Percentiles rank a stretch among this genome's conserved stretches.
phyloP scores from a whole-genome alignment of 1,140 invertebrate genomes.

The Ostrea denselamellosa region DNA sequence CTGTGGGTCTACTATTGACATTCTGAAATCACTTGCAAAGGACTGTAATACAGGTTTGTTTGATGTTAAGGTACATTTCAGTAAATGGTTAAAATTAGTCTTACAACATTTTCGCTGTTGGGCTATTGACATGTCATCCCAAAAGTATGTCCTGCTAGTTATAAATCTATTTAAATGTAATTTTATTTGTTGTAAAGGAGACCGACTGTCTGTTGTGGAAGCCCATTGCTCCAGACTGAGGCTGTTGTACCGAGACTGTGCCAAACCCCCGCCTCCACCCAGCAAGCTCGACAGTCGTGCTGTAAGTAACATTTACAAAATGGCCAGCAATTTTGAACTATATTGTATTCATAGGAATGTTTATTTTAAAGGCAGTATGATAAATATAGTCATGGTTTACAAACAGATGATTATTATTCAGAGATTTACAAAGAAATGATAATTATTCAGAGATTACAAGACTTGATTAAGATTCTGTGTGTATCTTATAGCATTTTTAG shows the following conservation, averaged over 20 bases:
- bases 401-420: no score
- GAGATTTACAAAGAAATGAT: no score
- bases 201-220: constrained; percentile 72
- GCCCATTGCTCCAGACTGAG: constrained; percentile 74
- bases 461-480: no score
- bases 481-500: no score
- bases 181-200: constrained; percentile 58
- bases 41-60: constrained; percentile 74
- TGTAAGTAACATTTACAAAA: constrained; percentile 59
- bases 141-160: neutral
- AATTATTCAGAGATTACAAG: no score
- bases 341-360: no score
- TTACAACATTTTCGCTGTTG: neutral
- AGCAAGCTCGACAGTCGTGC: constrained; percentile 70
- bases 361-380: no score
- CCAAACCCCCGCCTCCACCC: constrained; percentile 78
- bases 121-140: neutral
- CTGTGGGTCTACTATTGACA: constrained; percentile 76
- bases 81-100: no score
- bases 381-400: no score
- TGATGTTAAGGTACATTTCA: neutral
- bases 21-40: constrained; percentile 77
- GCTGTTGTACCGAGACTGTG: constrained; percentile 79
- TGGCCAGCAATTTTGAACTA: no score
- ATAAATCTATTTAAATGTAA: neutral